Evolutionary conservation across 2,888 invertebrate genomes (phyloP).

Genomic region (Drosophila limbata): DNA sequence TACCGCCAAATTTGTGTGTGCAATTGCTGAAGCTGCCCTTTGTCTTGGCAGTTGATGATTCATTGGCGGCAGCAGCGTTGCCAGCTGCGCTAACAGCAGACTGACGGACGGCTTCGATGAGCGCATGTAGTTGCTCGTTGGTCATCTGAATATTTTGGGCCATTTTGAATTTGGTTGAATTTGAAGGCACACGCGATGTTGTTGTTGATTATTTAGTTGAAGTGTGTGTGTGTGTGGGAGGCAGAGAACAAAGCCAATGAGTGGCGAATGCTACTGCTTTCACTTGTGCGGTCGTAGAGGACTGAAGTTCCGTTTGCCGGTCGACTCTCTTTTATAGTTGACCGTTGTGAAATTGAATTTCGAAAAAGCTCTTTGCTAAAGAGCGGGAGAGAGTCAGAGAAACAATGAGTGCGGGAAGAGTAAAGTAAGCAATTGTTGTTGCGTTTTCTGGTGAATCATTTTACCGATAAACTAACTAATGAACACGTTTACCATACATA

Average conservation of each 20-base stretch:
- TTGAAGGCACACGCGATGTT: slow-evolving; percentile 19
- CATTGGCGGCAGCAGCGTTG: slow-evolving; percentile 35
- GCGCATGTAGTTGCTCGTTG: slow-evolving; percentile 78
- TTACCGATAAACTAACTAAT: neutral
- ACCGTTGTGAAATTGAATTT: slow-evolving; percentile 63
- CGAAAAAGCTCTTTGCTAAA: slow-evolving; percentile 49
- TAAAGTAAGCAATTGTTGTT: slow-evolving; percentile 14
- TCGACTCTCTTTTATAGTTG: slow-evolving; percentile 47
- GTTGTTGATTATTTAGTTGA: slow-evolving; percentile 5
- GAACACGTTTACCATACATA: neutral
- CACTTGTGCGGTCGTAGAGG: slow-evolving; percentile 41
- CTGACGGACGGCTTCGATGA: slow-evolving; percentile 77
- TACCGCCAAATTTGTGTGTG: slow-evolving; percentile 70
- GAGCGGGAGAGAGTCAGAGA: slow-evolving; percentile 5
- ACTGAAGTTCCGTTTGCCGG: slow-evolving; percentile 43
- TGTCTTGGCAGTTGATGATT: slow-evolving; percentile 39
- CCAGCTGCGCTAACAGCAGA: slow-evolving; percentile 52
- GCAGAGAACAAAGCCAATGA: slow-evolving; percentile 67
- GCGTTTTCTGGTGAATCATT: slow-evolving; percentile 34
- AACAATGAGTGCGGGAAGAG: slow-evolving; percentile 1
- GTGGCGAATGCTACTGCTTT: slow-evolving; percentile 64
- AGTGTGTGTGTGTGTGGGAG: neutral
- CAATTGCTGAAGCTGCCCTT: slow-evolving; percentile 82
- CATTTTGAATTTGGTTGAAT: slow-evolving; percentile 46
- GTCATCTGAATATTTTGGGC: slow-evolving; percentile 77